Evolutionary conservation across 2,888 invertebrate genomes (phyloP).

Genomic region (Pristionchus fissidentatus): DNA sequence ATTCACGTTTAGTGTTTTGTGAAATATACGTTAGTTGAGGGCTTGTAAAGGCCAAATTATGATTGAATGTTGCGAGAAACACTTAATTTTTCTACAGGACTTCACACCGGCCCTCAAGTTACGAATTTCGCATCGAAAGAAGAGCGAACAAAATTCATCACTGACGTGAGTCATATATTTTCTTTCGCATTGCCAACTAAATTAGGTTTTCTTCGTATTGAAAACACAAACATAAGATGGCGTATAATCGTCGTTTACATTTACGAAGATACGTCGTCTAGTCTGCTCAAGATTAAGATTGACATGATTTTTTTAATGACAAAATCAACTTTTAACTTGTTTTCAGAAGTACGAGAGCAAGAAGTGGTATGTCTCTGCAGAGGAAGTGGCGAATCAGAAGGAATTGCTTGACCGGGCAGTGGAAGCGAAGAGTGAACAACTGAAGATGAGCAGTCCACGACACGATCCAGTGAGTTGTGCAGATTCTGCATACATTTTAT

Average conservation of each 20-base stretch:
- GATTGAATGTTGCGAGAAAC: no score
- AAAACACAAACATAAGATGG: no score
- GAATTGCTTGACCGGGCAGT: slow-evolving; percentile 33
- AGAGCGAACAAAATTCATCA: slow-evolving; percentile 42
- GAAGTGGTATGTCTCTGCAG: slow-evolving; percentile 81
- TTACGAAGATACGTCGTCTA: no score
- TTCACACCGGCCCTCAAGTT: slow-evolving; percentile 23
- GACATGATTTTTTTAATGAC: slow-evolving; percentile 46
- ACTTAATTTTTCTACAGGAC: background rate
- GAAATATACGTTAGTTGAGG: no score
- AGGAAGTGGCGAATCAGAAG: slow-evolving; percentile 72
- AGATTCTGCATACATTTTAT: background rate
- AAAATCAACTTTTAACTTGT: background rate
- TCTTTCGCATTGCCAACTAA: no score
- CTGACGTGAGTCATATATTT: slow-evolving; percentile 14
- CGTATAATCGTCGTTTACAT: no score
- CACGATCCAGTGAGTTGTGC: background rate
- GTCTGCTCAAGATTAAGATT: no score
- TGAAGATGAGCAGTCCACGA: background rate
- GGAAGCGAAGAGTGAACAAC: slow-evolving; percentile 45
- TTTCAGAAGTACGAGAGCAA: slow-evolving; percentile 92
- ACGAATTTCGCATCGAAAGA: slow-evolving; percentile 39
- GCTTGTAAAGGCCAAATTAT: no score
- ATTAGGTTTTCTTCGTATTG: no score
- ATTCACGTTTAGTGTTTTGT: no score